Evolutionary conservation across 2,113 vertebrate species (phyloP).

Genomic region (Alectura lathami): DNA sequence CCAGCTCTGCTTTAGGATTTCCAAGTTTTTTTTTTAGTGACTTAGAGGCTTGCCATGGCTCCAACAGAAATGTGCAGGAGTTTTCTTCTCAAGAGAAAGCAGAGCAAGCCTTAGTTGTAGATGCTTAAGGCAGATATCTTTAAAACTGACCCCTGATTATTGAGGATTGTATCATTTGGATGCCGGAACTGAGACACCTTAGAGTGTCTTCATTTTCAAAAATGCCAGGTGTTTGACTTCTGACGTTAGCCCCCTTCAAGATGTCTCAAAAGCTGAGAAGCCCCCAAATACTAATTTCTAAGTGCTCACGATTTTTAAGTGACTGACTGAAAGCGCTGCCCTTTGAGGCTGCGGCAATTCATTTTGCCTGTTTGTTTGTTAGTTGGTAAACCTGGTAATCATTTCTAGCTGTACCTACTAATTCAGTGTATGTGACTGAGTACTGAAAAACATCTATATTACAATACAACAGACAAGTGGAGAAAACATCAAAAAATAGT

Average conservation of each 20-base stretch:
- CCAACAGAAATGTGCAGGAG: not conserved
- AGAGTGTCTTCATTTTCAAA: not conserved
- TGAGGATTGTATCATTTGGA: not conserved
- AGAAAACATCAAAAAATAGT: not conserved
- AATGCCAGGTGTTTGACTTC: not conserved
- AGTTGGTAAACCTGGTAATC: not conserved
- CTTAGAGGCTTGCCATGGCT: not conserved
- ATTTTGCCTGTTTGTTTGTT: not conserved
- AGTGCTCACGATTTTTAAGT: not conserved
- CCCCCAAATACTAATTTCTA: not conserved
- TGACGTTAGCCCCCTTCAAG: not conserved
- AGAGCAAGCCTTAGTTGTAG: not conserved
- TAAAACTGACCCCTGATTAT: not conserved
- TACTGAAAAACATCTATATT: not conserved
- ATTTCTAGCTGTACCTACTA: not conserved
- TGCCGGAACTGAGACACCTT: not conserved
- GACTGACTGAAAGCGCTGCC: not conserved
- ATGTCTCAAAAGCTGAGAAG: not conserved
- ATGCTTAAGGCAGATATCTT: not conserved
- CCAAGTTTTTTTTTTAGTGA: not conserved
- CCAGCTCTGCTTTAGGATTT: not conserved
- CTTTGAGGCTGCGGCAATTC: not conserved
- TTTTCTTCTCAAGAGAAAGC: not conserved
- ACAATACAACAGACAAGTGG: not conserved
- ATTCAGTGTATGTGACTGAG: not conserved